Conservation (phyloP, 2,888 invertebrate species). For the Elegia similella region DNA sequence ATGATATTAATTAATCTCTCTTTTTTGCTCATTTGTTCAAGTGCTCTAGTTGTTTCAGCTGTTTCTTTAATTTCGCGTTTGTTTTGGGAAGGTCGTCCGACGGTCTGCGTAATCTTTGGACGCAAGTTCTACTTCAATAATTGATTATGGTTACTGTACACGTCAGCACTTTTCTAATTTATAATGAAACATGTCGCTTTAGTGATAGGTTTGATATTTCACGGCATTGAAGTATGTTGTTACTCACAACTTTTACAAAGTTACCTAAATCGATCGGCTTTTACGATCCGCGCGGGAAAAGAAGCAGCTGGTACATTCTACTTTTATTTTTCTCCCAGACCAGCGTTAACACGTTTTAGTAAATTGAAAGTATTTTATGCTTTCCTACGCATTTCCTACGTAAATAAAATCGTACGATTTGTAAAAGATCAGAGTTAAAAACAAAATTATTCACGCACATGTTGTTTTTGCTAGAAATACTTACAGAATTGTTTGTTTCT, state of each 20-base stretch:
- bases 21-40: conserved; percentile 8
- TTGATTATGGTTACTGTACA: neutral
- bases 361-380: too few relatives aligned
- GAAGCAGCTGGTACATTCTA: too few relatives aligned
- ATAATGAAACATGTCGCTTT: too few relatives aligned
- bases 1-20: conserved; percentile 3
- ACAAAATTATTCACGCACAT: neutral
- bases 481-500: conserved; percentile 4
- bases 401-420: neutral
- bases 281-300: too few relatives aligned
- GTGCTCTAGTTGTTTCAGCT: neutral
- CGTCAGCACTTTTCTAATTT: too few relatives aligned
- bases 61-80: neutral
- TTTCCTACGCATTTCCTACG: too few relatives aligned
- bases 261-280: too few relatives aligned
- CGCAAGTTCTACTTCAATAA: neutral
- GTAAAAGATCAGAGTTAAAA: neutral
- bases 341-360: too few relatives aligned
- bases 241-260: too few relatives aligned
- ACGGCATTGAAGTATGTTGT: too few relatives aligned
- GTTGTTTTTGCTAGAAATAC: neutral
- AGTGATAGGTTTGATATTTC: too few relatives aligned
- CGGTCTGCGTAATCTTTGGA: neutral
- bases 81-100: conserved; percentile 4
- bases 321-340: too few relatives aligned